Percentiles rank a stretch among this genome's conserved stretches.
phyloP scores from a whole-genome alignment of 1,140 invertebrate species.

The Lordiphosa mommai region DNA sequence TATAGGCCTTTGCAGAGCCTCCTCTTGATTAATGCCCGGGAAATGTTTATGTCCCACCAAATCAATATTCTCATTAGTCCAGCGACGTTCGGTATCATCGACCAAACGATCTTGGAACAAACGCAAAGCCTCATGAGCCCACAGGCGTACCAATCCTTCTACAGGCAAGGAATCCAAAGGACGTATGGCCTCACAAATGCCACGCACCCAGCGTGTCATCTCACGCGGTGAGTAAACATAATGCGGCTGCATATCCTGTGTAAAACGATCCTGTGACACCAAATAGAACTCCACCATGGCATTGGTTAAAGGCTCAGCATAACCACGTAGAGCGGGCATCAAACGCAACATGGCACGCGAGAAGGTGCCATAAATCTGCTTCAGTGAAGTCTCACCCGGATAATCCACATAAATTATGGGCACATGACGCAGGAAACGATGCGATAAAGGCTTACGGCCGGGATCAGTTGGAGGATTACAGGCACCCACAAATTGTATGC shows the following conservation, averaged over 20 bases:
- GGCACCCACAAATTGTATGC: constrained; percentile 99
- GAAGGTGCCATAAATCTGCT: constrained; percentile 99
- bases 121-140: constrained; percentile 98
- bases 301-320: constrained; percentile 97
- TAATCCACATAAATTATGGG: constrained; percentile 99
- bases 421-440: constrained; percentile 95
- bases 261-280: constrained; percentile 97
- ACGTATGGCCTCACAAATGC: constrained; percentile 98
- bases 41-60: constrained; percentile 97
- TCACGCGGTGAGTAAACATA: constrained; percentile 99
- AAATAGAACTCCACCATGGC: constrained; percentile 99
- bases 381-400: constrained; percentile 97
- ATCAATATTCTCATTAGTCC: constrained; percentile 99
- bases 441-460: constrained; percentile 97
- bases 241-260: constrained; percentile 99
- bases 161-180: constrained; percentile 94
- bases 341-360: constrained; percentile 97
- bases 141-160: constrained; percentile 97
- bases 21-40: constrained; percentile 91
- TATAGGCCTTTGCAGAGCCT: constrained; percentile 90
- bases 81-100: constrained; percentile 94
- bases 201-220: constrained; percentile 99
- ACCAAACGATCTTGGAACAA: constrained; percentile 98
- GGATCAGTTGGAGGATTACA: constrained; percentile 99
- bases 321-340: constrained; percentile 92